Conservation (phyloP, 2,888 invertebrate genomes). For the Tipula unca region DNA sequence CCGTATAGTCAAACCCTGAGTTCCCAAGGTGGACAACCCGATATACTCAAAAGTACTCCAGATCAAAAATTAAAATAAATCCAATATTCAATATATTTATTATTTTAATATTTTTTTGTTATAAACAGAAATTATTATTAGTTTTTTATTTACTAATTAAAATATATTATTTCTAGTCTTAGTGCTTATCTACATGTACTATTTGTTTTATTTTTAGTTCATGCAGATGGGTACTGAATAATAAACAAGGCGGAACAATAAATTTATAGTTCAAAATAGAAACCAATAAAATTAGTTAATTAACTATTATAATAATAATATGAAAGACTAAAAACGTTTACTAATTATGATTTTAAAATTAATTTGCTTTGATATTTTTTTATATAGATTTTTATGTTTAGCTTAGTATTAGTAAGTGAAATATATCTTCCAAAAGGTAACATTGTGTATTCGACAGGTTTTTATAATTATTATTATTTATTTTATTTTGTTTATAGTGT, state of each 20-base stretch:
- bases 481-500: not conserved
- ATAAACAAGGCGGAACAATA: conserved; percentile 8
- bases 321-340: not conserved
- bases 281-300: not conserved
- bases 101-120: not conserved
- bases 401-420: not conserved
- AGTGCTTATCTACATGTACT: conserved; percentile 14
- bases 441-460: not conserved
- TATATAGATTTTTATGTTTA: not conserved
- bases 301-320: not conserved
- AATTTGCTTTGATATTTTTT: not conserved
- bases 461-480: not conserved
- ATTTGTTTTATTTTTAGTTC: conserved; percentile 14
- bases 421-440: not conserved
- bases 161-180: not conserved
- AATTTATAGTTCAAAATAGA: conserved; percentile 14
- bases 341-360: not conserved
- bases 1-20: conserved; percentile 42
- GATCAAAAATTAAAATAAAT: conserved; percentile 52
- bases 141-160: not conserved
- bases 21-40: conserved; percentile 58
- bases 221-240: conserved; percentile 8
- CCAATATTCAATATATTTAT: not conserved
- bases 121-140: conserved; percentile 8
- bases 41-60: conserved; percentile 77